phyloP scores from a whole-genome alignment of 2,113 vertebrate species.

The Pogona vitticeps region DNA sequence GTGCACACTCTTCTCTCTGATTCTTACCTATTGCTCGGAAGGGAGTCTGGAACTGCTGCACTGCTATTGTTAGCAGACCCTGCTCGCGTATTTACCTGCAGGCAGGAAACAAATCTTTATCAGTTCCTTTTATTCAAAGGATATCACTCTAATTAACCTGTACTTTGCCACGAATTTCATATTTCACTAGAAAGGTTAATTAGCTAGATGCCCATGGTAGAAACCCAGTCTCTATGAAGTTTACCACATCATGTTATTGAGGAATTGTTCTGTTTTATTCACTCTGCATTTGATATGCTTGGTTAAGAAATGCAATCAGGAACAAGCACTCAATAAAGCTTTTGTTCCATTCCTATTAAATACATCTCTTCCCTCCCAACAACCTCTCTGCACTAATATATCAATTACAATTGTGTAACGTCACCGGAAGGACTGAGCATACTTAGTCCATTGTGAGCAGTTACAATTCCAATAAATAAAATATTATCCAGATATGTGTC shows the following conservation, averaged over 20 bases:
- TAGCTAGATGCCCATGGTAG: conserved; percentile 70
- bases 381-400: conserved; percentile 16
- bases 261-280: conserved; percentile 4
- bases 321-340: not conserved
- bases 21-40: conserved; percentile 94
- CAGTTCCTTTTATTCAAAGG: conserved; percentile 68
- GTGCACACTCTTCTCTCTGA: not conserved
- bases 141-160: conserved; percentile 83
- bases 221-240: conserved; percentile 69
- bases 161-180: conserved; percentile 79
- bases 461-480: conserved; percentile 10
- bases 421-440: not conserved
- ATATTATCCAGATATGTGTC: not conserved
- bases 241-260: conserved; percentile 60
- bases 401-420: conserved; percentile 22
- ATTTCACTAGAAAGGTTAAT: conserved; percentile 78
- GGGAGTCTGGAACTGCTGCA: conserved; percentile 81
- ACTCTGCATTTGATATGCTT: conserved; percentile 39
- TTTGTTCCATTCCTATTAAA: not conserved
- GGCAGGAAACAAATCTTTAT: conserved; percentile 70
- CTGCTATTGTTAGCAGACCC: conserved; percentile 84
- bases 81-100: conserved; percentile 93
- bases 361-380: not conserved
- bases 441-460: not conserved
- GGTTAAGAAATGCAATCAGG: conserved; percentile 19